phyloP scores from a whole-genome alignment of 2,797 vertebrate species.

The Podarcis lilfordi region DNA sequence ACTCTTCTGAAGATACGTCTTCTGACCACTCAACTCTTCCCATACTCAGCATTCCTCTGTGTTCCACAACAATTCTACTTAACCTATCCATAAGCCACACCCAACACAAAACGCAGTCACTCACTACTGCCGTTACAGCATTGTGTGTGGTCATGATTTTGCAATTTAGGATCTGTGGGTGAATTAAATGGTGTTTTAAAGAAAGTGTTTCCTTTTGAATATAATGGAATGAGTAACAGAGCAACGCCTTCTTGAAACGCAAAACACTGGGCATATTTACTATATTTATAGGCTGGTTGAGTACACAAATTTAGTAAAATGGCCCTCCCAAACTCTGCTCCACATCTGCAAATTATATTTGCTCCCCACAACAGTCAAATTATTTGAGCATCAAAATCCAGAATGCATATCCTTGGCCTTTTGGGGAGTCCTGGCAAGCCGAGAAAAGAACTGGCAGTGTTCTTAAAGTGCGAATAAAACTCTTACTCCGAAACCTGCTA shows the following conservation, averaged over 20 bases:
- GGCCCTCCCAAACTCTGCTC: neutral
- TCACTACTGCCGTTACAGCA: neutral
- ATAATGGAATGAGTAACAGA: neutral
- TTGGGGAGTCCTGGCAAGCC: neutral
- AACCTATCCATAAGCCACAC: rapidly evolving
- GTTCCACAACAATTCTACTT: neutral
- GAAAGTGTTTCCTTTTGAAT: neutral
- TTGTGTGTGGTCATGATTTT: neutral
- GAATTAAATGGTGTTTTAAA: neutral
- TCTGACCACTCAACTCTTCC: too few relatives aligned
- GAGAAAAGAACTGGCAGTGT: neutral
- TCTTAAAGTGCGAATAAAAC: neutral
- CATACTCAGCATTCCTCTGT: neutral
- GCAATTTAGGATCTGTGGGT: neutral
- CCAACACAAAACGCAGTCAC: neutral
- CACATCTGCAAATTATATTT: neutral
- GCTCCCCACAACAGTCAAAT: neutral
- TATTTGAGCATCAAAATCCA: conserved; percentile 2
- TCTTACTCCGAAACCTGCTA: conserved; percentile 11
- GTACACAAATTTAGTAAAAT: neutral
- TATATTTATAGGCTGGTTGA: neutral
- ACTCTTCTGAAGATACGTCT: too few relatives aligned
- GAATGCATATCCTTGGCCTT: neutral
- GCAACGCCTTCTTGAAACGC: neutral
- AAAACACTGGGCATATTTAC: neutral